Percentiles rank a stretch among this genome's conserved stretches.
These are phyloP conservation scores for Coluber constrictor DNA, from an alignment of 2,797 vertebrate species.

Conservation along the genomic window DNA sequence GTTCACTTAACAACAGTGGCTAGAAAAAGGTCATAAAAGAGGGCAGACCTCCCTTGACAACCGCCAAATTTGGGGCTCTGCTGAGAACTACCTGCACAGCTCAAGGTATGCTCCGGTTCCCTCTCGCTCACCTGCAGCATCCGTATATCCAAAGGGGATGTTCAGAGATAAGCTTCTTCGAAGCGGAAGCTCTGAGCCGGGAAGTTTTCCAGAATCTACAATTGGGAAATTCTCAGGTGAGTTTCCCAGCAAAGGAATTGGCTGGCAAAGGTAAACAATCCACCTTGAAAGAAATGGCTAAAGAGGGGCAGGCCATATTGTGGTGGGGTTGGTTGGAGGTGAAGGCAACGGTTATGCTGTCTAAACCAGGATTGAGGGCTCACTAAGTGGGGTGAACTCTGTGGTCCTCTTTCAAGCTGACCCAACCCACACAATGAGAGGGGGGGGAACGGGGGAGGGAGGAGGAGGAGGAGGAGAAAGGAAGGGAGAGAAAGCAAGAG, in stretches of 20 bases:
- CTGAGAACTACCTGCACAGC: too few relatives aligned
- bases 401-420: neutral
- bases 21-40: too few relatives aligned
- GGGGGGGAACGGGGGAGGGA: too few relatives aligned
- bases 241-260: neutral
- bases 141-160: slow-evolving; percentile 51
- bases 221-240: neutral
- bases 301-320: too few relatives aligned
- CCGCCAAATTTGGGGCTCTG: too few relatives aligned
- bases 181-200: slow-evolving; percentile 54
- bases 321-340: neutral
- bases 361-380: too few relatives aligned
- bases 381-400: too few relatives aligned
- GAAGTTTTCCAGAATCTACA: slow-evolving; percentile 47
- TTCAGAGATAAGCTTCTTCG: slow-evolving; percentile 63
- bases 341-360: neutral
- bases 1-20: neutral
- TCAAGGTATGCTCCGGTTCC: too few relatives aligned
- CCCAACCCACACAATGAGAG: neutral
- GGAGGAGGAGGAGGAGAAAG: too few relatives aligned
- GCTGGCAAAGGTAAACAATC: neutral
- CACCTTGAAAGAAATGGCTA: neutral
- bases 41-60: neutral
- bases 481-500: too few relatives aligned
- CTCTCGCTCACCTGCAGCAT: slow-evolving; percentile 51